These are phyloP conservation scores for Rhingia campestris DNA, from an alignment of 2,888 invertebrate genomes.

Conservation along the genomic window DNA sequence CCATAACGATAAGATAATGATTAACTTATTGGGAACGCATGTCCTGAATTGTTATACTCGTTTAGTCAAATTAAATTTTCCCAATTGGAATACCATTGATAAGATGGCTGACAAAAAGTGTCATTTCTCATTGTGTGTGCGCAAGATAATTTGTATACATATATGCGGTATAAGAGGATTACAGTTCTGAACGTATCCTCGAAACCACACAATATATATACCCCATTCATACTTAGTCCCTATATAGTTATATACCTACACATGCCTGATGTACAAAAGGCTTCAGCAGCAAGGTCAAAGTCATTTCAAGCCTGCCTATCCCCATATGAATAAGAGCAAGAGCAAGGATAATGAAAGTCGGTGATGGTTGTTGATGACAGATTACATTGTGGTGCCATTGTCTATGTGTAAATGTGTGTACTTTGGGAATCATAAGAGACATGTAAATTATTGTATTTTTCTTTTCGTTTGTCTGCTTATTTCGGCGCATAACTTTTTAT, in stretches of 20 bases:
- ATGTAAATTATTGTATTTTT: constrained; percentile 42
- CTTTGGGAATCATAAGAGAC: constrained; percentile 16
- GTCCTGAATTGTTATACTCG: neutral
- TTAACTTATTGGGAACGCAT: constrained; percentile 38
- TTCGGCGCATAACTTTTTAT: neutral
- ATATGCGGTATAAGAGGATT: constrained; percentile 33
- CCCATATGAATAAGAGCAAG: constrained; percentile 11
- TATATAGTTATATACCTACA: neutral
- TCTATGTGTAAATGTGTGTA: neutral
- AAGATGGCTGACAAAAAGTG: too few species aligned
- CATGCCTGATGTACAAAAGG: constrained; percentile 3
- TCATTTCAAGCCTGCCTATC: constrained; percentile 19
- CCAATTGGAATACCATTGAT: too few species aligned
- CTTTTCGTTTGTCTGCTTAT: constrained; percentile 12
- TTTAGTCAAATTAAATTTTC: too few species aligned
- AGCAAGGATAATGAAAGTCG: constrained; percentile 42
- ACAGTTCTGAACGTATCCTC: constrained; percentile 29
- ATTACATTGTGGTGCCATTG: constrained; percentile 43
- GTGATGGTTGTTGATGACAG: constrained; percentile 60
- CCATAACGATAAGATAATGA: constrained; percentile 42
- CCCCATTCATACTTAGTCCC: neutral
- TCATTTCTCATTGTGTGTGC: neutral
- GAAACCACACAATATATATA: constrained; percentile 36
- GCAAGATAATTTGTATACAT: constrained; percentile 2
- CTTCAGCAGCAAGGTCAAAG: constrained; percentile 44